Evolutionary conservation across 2,888 invertebrate species (phyloP).

Genomic region (Neuroscelio doddi): DNA sequence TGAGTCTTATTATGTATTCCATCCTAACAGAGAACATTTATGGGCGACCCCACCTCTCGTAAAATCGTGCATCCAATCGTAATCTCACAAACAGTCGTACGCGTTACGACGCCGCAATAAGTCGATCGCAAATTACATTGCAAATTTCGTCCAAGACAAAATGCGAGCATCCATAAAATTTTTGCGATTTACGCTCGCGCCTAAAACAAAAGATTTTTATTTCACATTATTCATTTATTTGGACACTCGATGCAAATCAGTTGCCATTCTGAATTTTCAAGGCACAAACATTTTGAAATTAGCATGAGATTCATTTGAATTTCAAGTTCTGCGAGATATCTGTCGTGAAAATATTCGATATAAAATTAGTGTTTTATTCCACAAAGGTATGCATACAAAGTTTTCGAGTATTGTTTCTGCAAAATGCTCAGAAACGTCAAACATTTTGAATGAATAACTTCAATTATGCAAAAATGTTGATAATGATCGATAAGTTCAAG

Average conservation of each 20-base stretch:
- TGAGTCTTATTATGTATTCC: conserved; percentile 44
- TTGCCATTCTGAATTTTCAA: neutral
- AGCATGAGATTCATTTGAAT: conserved; percentile 4
- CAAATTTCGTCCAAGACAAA: too few species aligned
- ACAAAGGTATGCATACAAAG: conserved; percentile 1
- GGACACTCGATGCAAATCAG: conserved; percentile 3
- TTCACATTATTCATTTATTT: conserved; percentile 8
- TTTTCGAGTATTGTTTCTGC: too few species aligned
- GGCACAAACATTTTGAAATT: conserved; percentile 2
- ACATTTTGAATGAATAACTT: too few species aligned
- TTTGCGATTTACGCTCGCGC: too few species aligned
- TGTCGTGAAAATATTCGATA: conserved; percentile 5
- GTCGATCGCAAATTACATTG: conserved; percentile 28
- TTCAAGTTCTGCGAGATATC: neutral
- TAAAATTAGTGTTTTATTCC: conserved; percentile 7
- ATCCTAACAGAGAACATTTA: conserved; percentile 42
- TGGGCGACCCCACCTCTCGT: conserved; percentile 39
- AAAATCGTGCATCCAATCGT: conserved; percentile 40
- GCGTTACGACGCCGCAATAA: conserved; percentile 31
- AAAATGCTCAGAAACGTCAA: too few species aligned
- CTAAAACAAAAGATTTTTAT: too few species aligned
- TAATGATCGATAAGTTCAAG: too few species aligned
- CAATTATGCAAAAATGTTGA: too few species aligned
- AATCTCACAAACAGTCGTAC: conserved; percentile 36
- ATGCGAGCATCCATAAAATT: too few species aligned